Percentiles rank a stretch among this genome's conserved stretches.
phyloP scores from a whole-genome alignment of 2,797 vertebrate species.

The Monodelphis domestica region DNA sequence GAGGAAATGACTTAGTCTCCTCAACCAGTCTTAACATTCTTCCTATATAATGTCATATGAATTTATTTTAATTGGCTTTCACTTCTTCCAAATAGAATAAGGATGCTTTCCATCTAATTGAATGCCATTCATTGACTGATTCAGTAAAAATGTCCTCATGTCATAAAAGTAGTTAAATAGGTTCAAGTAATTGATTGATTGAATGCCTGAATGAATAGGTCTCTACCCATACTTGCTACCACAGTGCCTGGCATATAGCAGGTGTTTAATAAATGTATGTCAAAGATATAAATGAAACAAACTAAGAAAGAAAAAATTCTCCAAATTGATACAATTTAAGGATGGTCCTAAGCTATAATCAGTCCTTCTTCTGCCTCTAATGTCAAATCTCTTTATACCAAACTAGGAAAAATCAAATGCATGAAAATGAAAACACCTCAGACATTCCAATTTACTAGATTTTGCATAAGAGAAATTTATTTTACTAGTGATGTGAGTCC shows the following conservation, averaged over 20 bases:
- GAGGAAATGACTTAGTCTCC: not conserved
- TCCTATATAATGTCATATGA: not conserved
- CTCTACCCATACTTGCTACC: not conserved
- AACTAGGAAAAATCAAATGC: not conserved
- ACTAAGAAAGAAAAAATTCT: not conserved
- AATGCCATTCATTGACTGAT: not conserved
- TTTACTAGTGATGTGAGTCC: not conserved
- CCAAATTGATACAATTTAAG: not conserved
- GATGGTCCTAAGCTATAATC: not conserved
- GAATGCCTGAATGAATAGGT: not conserved
- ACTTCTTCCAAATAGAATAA: not conserved
- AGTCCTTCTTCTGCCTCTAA: not conserved
- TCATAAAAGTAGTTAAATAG: not conserved
- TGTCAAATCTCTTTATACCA: not conserved
- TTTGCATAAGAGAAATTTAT: not conserved
- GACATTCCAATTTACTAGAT: not conserved
- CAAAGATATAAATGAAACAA: not conserved
- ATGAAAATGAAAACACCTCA: not conserved
- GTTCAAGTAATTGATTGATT: not conserved
- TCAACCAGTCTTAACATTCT: not conserved
- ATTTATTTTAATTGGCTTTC: not conserved
- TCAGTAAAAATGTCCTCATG: not conserved
- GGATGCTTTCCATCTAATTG: not conserved
- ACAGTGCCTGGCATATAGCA: not conserved
- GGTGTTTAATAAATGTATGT: not conserved